phyloP scores from a whole-genome alignment of 2,888 invertebrate genomes.

The Myopa tessellatipennis region DNA sequence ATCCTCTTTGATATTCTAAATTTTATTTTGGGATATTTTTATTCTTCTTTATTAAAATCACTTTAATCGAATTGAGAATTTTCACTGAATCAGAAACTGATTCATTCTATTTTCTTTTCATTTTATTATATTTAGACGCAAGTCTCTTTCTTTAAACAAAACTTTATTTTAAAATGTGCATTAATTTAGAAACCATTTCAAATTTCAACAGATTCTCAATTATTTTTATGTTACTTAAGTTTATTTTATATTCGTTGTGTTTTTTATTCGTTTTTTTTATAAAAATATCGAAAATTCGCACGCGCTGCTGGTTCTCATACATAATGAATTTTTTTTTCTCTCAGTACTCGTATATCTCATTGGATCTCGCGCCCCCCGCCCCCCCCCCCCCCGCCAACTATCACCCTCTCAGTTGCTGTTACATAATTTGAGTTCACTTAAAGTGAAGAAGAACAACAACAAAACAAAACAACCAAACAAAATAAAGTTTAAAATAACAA shows the following conservation, averaged over 20 bases:
- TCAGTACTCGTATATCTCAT: no score
- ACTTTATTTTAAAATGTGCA: no score
- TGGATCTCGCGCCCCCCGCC: no score
- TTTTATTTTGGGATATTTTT: no score
- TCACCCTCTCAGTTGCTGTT: background rate
- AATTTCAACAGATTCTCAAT: background rate
- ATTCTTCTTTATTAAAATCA: no score
- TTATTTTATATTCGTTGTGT: background rate
- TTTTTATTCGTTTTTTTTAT: background rate
- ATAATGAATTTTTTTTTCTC: background rate
- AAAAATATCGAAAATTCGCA: slow-evolving; percentile 11
- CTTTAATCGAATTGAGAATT: background rate
- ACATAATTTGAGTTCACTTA: background rate
- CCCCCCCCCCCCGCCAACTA: no score
- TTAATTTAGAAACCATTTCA: background rate
- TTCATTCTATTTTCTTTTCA: no score
- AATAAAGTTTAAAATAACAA: background rate
- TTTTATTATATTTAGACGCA: no score
- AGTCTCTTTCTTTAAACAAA: no score
- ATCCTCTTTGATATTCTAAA: no score
- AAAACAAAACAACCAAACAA: background rate
- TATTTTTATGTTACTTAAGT: background rate
- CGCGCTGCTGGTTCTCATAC: background rate
- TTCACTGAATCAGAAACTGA: background rate
- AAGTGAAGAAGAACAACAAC: background rate